Evolutionary conservation across 2,113 vertebrate species (phyloP).

Genomic region (Engraulis encrasicolus): DNA sequence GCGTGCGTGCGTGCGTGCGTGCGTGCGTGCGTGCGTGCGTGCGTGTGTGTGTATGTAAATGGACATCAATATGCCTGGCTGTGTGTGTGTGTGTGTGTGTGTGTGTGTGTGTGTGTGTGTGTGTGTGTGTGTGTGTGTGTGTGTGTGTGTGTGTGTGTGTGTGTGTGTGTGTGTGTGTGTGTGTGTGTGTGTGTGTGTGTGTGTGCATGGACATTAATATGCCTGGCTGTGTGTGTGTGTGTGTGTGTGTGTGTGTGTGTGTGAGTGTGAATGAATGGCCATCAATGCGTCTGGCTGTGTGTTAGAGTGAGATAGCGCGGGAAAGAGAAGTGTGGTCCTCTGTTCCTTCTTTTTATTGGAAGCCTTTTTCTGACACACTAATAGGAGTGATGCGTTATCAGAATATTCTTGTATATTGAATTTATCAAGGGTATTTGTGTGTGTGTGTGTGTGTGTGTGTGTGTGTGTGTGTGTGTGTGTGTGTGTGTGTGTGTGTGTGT

Average conservation of each 20-base stretch:
- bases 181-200: background rate
- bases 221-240: no score
- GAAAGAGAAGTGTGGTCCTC: background rate
- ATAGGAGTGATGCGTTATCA: background rate
- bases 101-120: background rate
- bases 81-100: background rate
- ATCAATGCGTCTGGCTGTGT: no score
- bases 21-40: background rate
- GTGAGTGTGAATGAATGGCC: no score
- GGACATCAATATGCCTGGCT: background rate
- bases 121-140: background rate
- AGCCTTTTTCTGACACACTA: background rate
- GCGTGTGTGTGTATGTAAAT: no score
- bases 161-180: background rate
- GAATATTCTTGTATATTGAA: background rate
- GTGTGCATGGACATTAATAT: no score
- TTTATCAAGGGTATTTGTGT: background rate
- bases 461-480: background rate
- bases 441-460: slow-evolving; percentile 4
- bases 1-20: background rate
- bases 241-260: background rate
- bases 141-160: slow-evolving; percentile 11
- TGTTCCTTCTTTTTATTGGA: background rate
- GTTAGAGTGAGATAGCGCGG: background rate
- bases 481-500: slow-evolving; percentile 13